Evolutionary conservation across 2,888 invertebrate genomes (phyloP), one percentile per base, ranked within the genome.

Genomic region (Yponomeuta sedellus): DNA sequence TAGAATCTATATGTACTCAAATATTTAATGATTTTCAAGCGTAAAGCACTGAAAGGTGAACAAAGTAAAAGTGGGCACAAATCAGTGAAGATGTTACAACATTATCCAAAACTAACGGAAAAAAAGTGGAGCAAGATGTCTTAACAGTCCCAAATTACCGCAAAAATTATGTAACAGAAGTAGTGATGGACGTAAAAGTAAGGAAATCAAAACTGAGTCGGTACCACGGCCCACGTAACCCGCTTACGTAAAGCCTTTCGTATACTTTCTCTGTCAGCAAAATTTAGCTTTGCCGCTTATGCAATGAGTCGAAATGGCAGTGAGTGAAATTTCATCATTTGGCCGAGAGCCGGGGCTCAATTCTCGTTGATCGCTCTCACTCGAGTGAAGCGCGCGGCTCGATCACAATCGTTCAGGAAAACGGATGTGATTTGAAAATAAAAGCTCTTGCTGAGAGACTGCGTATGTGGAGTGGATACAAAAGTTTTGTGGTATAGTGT

Each of bases 181-280:
- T 58, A 71, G 72, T 80, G 85, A 85, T 85, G 83, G 77, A 82
- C 83, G 83, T 85, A 85, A 88, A 88, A 86, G 87, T 78, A 84
- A 90, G 88, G 89, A 90, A 89, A 91, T 89, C 89, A 89, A 90
- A 89, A 88, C 86, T 78, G 79, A 86, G 83, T 80, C 82, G 83
- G 81, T 84, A 79, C 82, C 82, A 70, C 56, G 44, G 40, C 19
- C 62, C 89, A 91, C 91, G 90, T 90, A 74, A 70, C 73, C 44
- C 70, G 65, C 66, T 91, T 91, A 88, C 86, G 85, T 90, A 90
- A 90, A 83, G 78, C 88, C 91, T 91, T 91, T 91, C 91, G 90
- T 83, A 83, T 85, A 88, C 91, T 91, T 91, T 91, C 91, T 89
- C 91, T 88, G 89, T 84, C 88, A 86, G 86, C 89, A 90, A 90